A percentile compares a stretch with the other conserved stretches of the same genome.
phyloP scores from a whole-genome alignment of 2,888 invertebrate genomes.

The Eubasilissa splendida region DNA sequence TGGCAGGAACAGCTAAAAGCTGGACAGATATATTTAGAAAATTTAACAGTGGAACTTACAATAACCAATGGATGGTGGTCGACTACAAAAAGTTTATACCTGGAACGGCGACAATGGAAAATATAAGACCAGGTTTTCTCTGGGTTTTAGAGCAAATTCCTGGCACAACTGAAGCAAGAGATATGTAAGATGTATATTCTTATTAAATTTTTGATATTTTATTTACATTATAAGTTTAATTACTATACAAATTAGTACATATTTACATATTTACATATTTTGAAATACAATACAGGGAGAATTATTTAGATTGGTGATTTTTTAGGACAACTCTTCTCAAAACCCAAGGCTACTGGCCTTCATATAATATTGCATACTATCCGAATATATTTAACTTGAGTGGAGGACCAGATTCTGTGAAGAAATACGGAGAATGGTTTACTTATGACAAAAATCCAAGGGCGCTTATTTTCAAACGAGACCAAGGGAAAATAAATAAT shows the following conservation, averaged over 20 bases:
- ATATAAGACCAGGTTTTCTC: constrained; percentile 67
- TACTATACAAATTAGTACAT: too few relatives aligned
- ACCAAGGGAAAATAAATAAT: constrained; percentile 73
- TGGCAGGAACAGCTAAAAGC: constrained; percentile 73
- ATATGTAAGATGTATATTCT: constrained; percentile 62
- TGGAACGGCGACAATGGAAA: constrained; percentile 57
- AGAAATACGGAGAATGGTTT: constrained; percentile 73
- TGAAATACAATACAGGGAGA: too few relatives aligned
- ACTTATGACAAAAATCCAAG: constrained; percentile 77
- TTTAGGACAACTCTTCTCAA: constrained; percentile 51
- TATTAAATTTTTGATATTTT: too few relatives aligned
- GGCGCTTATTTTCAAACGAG: constrained; percentile 76
- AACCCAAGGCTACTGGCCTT: constrained; percentile 74
- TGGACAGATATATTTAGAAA: constrained; percentile 75
- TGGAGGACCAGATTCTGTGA: constrained; percentile 73
- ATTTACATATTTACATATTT: too few relatives aligned
- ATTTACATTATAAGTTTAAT: too few relatives aligned
- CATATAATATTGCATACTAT: constrained; percentile 81
- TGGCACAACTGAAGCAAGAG: constrained; percentile 66
- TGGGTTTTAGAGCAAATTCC: constrained; percentile 78
- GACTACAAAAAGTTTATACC: constrained; percentile 79
- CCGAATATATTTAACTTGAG: constrained; percentile 76
- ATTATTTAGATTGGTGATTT: neutral
- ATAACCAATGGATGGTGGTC: constrained; percentile 82
- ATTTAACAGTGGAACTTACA: constrained; percentile 83